Evolutionary conservation across 2,797 vertebrate species (phyloP).

Genomic region (Gobionotothen gibberifrons): DNA sequence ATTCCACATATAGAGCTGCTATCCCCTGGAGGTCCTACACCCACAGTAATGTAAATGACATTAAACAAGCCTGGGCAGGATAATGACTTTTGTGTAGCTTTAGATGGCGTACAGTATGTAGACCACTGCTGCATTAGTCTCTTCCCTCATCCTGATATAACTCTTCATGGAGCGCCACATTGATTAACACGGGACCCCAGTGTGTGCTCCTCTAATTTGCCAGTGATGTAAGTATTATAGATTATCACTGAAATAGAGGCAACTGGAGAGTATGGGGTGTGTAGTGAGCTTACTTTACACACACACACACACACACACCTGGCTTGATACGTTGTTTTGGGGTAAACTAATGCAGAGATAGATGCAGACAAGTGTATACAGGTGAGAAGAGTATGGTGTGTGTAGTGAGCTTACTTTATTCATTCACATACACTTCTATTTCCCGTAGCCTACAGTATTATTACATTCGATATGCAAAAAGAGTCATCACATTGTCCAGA

Average conservation of each 20-base stretch:
- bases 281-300: slow-evolving; percentile 20
- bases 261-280: not conserved
- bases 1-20: slow-evolving; percentile 9
- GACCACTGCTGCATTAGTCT: slow-evolving; percentile 21
- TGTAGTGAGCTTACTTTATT: too few relatives aligned
- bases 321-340: too few relatives aligned
- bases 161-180: slow-evolving; percentile 30
- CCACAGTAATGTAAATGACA: slow-evolving; percentile 24
- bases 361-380: too few relatives aligned
- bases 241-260: slow-evolving; percentile 30
- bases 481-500: not conserved
- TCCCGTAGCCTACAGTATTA: too few relatives aligned
- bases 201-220: slow-evolving; percentile 32
- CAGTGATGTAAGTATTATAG: slow-evolving; percentile 36
- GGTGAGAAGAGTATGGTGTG: too few relatives aligned
- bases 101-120: slow-evolving; percentile 2
- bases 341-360: too few relatives aligned
- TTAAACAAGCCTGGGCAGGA: slow-evolving; percentile 13
- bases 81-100: not conserved
- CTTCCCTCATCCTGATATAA: slow-evolving; percentile 15
- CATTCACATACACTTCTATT: too few relatives aligned
- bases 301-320: not conserved
- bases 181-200: slow-evolving; percentile 37
- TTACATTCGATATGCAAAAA: too few relatives aligned
- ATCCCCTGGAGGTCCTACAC: slow-evolving; percentile 1